Conservation (phyloP, 2,113 vertebrate genomes). For the Opisthocomus hoazin region DNA sequence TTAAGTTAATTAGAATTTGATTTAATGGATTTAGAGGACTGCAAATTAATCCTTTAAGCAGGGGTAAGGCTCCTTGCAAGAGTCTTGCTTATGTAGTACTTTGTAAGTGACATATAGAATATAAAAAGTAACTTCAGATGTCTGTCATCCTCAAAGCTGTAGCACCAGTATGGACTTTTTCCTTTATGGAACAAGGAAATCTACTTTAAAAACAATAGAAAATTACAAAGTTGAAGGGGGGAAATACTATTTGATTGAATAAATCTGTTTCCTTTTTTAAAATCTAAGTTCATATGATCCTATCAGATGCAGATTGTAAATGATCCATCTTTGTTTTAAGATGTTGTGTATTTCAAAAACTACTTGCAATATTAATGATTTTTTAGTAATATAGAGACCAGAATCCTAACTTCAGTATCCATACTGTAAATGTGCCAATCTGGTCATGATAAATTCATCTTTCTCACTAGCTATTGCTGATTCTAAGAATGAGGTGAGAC, state of each 20-base stretch:
- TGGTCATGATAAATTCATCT: neutral
- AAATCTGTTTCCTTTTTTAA: neutral
- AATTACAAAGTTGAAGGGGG: neutral
- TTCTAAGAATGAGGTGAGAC: neutral
- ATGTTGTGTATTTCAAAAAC: neutral
- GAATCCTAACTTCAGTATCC: neutral
- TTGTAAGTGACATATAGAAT: neutral
- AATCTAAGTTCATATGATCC: neutral
- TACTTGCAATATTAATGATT: neutral
- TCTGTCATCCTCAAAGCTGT: neutral
- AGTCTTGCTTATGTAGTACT: neutral
- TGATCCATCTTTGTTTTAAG: neutral
- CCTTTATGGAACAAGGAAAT: neutral
- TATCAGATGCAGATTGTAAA: neutral
- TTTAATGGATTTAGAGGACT: conserved; percentile 30
- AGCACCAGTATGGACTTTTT: neutral
- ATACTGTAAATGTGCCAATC: neutral
- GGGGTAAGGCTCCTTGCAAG: neutral
- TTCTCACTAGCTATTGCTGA: neutral
- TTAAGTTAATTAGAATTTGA: conserved; percentile 31
- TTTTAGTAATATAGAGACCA: neutral
- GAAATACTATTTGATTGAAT: neutral
- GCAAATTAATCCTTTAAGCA: neutral
- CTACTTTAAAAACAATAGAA: neutral
- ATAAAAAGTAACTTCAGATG: neutral